phyloP scores from a whole-genome alignment of 2,797 vertebrate genomes.

The Mareca strepera region DNA sequence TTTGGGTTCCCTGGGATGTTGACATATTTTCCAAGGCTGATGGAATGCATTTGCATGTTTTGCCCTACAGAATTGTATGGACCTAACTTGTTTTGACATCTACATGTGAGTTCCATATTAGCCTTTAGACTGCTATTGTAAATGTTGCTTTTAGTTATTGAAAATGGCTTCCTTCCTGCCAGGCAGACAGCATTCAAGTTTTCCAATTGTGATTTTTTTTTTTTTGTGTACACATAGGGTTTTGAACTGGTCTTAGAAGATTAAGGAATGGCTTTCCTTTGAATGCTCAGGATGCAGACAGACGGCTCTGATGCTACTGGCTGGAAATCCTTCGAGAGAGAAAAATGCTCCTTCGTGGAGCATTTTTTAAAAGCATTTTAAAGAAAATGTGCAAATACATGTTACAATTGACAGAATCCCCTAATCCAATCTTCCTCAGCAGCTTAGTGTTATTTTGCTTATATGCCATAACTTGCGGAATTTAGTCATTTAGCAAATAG shows the following conservation, averaged over 20 bases:
- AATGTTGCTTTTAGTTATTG: constrained; percentile 66
- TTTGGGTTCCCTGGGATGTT: constrained; percentile 68
- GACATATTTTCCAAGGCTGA: constrained; percentile 65
- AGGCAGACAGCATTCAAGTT: constrained; percentile 58
- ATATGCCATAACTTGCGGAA: neutral
- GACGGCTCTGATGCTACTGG: constrained; percentile 1
- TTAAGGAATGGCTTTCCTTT: constrained; percentile 51
- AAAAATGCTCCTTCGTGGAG: neutral
- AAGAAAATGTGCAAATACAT: neutral
- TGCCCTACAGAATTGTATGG: constrained; percentile 54
- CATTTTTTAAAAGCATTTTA: neutral
- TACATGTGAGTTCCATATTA: constrained; percentile 67
- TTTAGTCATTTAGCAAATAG: neutral
- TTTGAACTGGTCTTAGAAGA: constrained; percentile 53
- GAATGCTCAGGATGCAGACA: constrained; percentile 27
- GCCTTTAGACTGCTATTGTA: constrained; percentile 62
- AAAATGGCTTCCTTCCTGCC: constrained; percentile 67
- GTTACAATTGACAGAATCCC: accelerated
- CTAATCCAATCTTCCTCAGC: neutral
- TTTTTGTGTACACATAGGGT: neutral
- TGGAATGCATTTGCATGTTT: constrained; percentile 70
- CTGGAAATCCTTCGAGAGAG: neutral
- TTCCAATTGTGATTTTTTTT: constrained; percentile 54
- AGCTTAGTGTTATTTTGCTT: neutral
- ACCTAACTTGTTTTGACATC: constrained; percentile 70